phyloP scores from a whole-genome alignment of 2,113 vertebrate species.

The Megaceryle maxima region DNA sequence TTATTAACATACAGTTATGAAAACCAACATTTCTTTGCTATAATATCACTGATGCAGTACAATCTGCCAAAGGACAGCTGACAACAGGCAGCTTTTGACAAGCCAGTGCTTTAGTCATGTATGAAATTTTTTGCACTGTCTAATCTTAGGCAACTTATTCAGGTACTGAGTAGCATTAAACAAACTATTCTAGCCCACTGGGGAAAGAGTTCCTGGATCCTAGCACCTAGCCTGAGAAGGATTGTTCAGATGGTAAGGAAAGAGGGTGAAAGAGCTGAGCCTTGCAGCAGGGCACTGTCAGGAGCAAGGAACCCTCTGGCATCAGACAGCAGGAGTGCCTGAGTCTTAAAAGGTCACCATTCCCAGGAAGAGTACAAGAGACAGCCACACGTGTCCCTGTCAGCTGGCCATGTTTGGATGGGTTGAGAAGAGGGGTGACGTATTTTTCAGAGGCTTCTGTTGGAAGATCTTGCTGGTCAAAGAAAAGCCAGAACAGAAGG shows the following conservation, averaged over 20 bases:
- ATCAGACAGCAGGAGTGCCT: rapidly evolving
- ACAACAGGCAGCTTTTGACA: background rate
- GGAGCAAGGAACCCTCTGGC: background rate
- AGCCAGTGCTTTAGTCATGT: background rate
- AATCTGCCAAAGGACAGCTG: background rate
- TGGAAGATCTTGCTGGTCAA: background rate
- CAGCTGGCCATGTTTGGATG: background rate
- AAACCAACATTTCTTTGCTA: background rate
- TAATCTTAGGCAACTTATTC: background rate
- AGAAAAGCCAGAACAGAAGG: background rate
- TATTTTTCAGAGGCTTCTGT: background rate
- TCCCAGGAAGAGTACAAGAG: background rate
- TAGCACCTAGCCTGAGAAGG: background rate
- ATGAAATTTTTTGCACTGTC: background rate
- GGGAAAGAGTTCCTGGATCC: background rate
- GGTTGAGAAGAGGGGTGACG: rapidly evolving
- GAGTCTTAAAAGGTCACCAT: background rate
- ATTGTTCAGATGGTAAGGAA: background rate
- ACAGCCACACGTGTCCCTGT: background rate
- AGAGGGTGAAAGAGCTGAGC: background rate
- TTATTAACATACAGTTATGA: background rate
- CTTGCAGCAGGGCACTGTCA: background rate
- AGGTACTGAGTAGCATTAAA: background rate
- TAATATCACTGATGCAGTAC: background rate
- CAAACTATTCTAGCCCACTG: background rate